A percentile compares a stretch with the other conserved stretches of the same genome.
Evolutionary conservation across 1,140 invertebrate species (phyloP).

Genomic region (Eulimnadia texana): DNA sequence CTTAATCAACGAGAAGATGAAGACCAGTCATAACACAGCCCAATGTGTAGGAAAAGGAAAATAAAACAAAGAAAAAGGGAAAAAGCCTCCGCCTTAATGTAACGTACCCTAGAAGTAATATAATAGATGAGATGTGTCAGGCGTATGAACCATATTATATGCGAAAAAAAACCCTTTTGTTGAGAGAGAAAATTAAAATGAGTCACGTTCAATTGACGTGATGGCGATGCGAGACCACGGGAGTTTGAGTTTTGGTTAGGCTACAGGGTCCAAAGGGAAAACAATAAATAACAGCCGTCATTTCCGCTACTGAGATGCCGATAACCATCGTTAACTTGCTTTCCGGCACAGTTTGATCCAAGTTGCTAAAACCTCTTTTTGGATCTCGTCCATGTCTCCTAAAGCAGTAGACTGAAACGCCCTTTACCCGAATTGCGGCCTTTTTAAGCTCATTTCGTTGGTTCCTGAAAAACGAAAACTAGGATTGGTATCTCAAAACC

Average conservation of each 20-base stretch:
- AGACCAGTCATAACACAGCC: too few species aligned
- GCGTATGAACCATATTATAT: too few species aligned
- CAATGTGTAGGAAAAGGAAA: too few species aligned
- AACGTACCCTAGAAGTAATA: too few species aligned
- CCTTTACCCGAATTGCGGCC: too few species aligned
- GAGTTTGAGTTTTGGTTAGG: neutral
- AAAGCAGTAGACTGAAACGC: neutral
- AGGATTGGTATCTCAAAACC: neutral
- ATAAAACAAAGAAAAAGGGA: too few species aligned
- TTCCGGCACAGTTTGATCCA: neutral
- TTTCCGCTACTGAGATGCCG: neutral
- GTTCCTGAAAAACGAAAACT: neutral
- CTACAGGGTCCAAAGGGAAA: neutral
- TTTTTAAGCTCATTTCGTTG: too few species aligned
- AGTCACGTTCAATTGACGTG: neutral
- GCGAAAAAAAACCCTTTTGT: too few species aligned
- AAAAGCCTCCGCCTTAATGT: too few species aligned
- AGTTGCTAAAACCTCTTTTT: neutral
- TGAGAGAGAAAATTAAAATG: neutral
- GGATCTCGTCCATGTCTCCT: neutral
- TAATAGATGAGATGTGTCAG: too few species aligned
- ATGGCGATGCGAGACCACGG: neutral
- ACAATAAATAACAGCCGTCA: constrained; percentile 7
- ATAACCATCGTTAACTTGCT: neutral
- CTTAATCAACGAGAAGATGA: neutral